These are phyloP conservation scores for Drosophila aff. DNA, from an alignment of 1,140 invertebrate species.

Conservation along the genomic window DNA sequence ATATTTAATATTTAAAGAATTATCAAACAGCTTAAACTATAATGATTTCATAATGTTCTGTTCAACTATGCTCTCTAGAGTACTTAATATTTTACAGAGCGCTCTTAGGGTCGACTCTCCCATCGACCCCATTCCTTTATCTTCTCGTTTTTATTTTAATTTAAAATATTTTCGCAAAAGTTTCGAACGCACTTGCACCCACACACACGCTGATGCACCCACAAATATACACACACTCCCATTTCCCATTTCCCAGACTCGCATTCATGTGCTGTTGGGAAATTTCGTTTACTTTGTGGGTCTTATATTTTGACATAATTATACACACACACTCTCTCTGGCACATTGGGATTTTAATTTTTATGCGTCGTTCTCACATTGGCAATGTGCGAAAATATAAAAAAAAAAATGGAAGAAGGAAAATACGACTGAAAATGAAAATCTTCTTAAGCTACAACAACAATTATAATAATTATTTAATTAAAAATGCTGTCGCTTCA, in stretches of 20 bases:
- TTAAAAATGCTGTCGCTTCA: conserved; percentile 69
- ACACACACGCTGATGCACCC: conserved; percentile 1
- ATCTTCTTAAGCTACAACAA: conserved; percentile 75
- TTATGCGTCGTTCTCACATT: conserved; percentile 26
- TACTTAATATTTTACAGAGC: conserved; percentile 18
- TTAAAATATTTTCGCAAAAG: conserved; percentile 56
- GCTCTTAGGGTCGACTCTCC: conserved; percentile 14
- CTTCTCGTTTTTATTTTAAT: conserved; percentile 40
- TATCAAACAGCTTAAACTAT: neutral
- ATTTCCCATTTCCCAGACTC: neutral
- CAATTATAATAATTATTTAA: conserved; percentile 81
- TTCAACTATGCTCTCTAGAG: neutral
- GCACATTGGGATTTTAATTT: conserved; percentile 29
- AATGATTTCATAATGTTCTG: neutral
- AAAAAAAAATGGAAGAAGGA: conserved; percentile 4
- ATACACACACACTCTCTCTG: conserved; percentile 32
- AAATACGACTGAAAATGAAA: conserved; percentile 54
- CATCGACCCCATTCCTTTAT: conserved; percentile 30
- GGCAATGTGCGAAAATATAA: conserved; percentile 32
- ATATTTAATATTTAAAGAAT: neutral
- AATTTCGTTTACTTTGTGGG: conserved; percentile 61
- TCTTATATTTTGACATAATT: conserved; percentile 74
- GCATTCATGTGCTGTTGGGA: conserved; percentile 15
- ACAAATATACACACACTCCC: neutral
- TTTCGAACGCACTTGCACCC: conserved; percentile 36